Evolutionary conservation across 2,888 invertebrate genomes (phyloP).

Genomic region (Philereme transversata): DNA sequence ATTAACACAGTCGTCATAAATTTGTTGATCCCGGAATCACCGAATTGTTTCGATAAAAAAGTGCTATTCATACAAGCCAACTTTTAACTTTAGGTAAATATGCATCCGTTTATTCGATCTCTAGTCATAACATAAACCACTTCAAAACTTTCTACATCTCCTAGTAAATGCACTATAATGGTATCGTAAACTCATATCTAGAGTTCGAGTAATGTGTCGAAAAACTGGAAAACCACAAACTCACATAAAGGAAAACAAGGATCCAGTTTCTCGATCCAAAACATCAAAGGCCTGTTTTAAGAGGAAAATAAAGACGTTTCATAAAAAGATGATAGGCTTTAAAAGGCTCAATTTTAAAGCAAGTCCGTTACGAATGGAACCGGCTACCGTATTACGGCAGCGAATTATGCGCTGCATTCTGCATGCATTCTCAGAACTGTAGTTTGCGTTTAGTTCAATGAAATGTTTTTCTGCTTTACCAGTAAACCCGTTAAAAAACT

Average conservation of each 20-base stretch:
- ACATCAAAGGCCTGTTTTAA: slow-evolving; percentile 23
- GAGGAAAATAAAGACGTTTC: slow-evolving; percentile 34
- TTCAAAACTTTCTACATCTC: neutral
- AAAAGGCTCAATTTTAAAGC: slow-evolving; percentile 35
- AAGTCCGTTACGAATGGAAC: slow-evolving; percentile 54
- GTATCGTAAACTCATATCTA: neutral
- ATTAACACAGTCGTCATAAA: too few species aligned
- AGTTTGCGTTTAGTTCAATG: slow-evolving; percentile 21
- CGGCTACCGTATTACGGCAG: slow-evolving; percentile 50
- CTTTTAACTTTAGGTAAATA: too few species aligned
- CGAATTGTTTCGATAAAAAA: too few species aligned
- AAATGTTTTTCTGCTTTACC: slow-evolving; percentile 23
- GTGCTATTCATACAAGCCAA: too few species aligned
- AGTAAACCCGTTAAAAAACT: neutral
- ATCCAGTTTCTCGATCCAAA: slow-evolving; percentile 11
- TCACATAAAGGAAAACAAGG: slow-evolving; percentile 8
- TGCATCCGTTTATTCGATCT: too few species aligned
- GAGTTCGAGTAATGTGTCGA: neutral
- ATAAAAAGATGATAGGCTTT: slow-evolving; percentile 37
- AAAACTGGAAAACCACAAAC: slow-evolving; percentile 2
- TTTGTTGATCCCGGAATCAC: too few species aligned
- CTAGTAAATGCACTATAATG: too few species aligned
- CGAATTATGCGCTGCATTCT: slow-evolving; percentile 27
- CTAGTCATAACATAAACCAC: too few species aligned
- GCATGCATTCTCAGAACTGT: slow-evolving; percentile 26